Evolutionary conservation across 2,888 invertebrate genomes (phyloP).

Genomic region (Ophion costatus): DNA sequence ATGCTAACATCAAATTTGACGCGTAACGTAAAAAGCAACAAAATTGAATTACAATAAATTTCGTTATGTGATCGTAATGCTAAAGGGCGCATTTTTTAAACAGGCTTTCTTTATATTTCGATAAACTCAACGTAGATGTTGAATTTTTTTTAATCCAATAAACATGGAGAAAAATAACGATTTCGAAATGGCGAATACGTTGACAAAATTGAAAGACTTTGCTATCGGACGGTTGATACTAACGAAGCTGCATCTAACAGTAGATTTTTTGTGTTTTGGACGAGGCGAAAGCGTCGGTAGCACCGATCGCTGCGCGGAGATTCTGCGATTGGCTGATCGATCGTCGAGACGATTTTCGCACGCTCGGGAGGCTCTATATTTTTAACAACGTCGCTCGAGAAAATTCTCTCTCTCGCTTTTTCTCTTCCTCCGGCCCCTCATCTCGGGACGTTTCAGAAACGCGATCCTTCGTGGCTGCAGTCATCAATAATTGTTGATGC

Average conservation of each 20-base stretch:
- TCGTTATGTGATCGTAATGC: too few species aligned
- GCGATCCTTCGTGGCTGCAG: not conserved
- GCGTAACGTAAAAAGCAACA: not conserved
- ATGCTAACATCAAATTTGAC: not conserved
- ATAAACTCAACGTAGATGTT: not conserved
- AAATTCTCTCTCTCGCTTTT: too few species aligned
- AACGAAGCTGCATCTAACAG: not conserved
- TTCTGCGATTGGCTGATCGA: not conserved
- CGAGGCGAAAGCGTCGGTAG: not conserved
- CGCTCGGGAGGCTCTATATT: too few species aligned
- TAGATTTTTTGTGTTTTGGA: not conserved
- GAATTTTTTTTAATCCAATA: not conserved
- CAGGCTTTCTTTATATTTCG: too few species aligned
- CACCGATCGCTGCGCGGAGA: not conserved
- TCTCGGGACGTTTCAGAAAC: too few species aligned
- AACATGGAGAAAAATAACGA: not conserved
- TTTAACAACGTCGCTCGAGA: too few species aligned
- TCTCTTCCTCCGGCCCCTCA: too few species aligned
- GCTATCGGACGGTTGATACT: not conserved
- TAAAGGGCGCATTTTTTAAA: too few species aligned
- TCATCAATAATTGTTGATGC: slow-evolving; percentile 59
- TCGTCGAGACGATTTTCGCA: too few species aligned
- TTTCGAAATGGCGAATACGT: not conserved
- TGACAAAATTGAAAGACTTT: not conserved
- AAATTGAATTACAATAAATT: not conserved